phyloP scores from a whole-genome alignment of 2,113 vertebrate genomes.

The Pyrgilauda ruficollis region DNA sequence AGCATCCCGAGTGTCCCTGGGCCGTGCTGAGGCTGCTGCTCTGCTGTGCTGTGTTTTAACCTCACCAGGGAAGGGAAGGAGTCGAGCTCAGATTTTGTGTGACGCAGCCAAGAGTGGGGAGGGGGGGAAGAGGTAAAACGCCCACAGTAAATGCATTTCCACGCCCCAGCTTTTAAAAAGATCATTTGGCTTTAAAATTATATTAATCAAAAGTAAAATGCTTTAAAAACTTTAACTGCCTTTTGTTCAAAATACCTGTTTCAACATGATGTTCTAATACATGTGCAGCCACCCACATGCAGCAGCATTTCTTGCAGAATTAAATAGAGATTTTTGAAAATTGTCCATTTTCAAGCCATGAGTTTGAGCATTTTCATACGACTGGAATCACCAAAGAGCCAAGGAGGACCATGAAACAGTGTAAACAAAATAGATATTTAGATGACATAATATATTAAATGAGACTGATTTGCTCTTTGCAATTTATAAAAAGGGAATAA shows the following conservation, averaged over 20 bases:
- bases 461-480: background rate
- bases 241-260: background rate
- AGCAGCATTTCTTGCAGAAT: background rate
- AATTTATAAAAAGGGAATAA: background rate
- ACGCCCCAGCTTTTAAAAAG: background rate
- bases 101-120: background rate
- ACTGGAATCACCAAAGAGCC: background rate
- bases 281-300: background rate
- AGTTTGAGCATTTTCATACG: background rate
- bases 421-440: background rate
- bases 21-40: accelerated
- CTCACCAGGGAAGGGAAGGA: background rate
- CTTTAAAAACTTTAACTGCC: background rate
- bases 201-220: background rate
- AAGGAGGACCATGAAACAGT: background rate
- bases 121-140: background rate
- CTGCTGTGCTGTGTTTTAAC: background rate
- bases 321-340: background rate
- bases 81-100: background rate
- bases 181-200: background rate
- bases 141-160: background rate
- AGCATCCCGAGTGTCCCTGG: background rate
- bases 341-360: background rate
- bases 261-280: background rate
- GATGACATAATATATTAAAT: background rate